These are phyloP conservation scores for Dascyllus trimaculatus DNA, from an alignment of 2,113 vertebrate genomes.

Conservation along the genomic window DNA sequence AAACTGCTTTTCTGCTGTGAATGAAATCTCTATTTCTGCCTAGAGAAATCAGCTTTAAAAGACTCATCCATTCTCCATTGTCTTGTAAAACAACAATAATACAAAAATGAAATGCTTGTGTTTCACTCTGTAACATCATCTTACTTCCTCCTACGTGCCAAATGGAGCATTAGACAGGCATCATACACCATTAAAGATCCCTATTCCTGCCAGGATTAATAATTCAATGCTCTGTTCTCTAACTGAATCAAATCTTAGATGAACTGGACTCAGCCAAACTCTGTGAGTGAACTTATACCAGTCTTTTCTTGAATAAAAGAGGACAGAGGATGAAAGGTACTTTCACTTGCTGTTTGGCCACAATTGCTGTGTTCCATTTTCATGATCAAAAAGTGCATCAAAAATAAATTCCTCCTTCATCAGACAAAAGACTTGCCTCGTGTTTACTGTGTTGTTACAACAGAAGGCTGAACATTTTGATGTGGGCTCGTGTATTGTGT, in stretches of 20 bases:
- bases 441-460: slow-evolving; percentile 17
- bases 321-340: background rate
- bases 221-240: slow-evolving; percentile 50
- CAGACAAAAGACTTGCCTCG: background rate
- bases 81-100: slow-evolving; percentile 24
- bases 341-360: slow-evolving; percentile 3
- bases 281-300: slow-evolving; percentile 19
- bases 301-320: slow-evolving; percentile 10
- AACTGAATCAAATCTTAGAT: slow-evolving; percentile 51
- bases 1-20: background rate
- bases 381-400: slow-evolving; percentile 15
- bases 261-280: slow-evolving; percentile 18
- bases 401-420: slow-evolving; percentile 27
- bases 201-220: slow-evolving; percentile 44
- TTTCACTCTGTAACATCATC: slow-evolving; percentile 57
- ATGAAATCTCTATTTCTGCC: background rate
- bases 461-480: slow-evolving; percentile 1
- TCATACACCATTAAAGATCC: slow-evolving; percentile 41
- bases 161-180: slow-evolving; percentile 50
- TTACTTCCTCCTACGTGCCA: slow-evolving; percentile 42
- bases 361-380: slow-evolving; percentile 10
- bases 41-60: slow-evolving; percentile 2
- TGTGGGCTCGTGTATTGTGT: background rate
- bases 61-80: slow-evolving; percentile 13
- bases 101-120: slow-evolving; percentile 26